Conservation (phyloP, 2,888 invertebrate species). For the Baronia brevicornis region DNA sequence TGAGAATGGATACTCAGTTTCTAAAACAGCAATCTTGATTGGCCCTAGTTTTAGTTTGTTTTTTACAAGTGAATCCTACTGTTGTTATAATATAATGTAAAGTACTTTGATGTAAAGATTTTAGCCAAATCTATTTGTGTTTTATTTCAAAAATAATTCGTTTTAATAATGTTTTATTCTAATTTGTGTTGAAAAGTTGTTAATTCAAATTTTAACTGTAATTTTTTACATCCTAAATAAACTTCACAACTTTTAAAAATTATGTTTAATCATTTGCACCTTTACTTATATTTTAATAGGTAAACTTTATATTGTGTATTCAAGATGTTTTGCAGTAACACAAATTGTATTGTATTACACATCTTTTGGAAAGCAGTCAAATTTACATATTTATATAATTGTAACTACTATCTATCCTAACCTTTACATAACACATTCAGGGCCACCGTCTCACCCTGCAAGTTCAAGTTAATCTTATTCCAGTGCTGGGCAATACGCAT, state of each 20-base stretch:
- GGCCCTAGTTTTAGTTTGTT: too few relatives aligned
- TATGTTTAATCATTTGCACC: conserved; percentile 18
- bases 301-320: conserved; percentile 4
- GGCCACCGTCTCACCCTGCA: too few relatives aligned
- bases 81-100: conserved; percentile 49
- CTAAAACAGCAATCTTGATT: too few relatives aligned
- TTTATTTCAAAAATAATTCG: conserved; percentile 64
- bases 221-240: conserved; percentile 57
- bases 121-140: conserved; percentile 71
- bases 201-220: conserved; percentile 49
- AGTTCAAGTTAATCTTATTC: too few relatives aligned
- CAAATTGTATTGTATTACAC: too few relatives aligned
- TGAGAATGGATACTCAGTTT: too few relatives aligned
- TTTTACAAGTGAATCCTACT: conserved; percentile 40
- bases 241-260: conserved; percentile 72
- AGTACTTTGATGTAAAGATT: conserved; percentile 51
- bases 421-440: too few relatives aligned
- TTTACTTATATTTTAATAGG: conserved; percentile 10
- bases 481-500: too few relatives aligned
- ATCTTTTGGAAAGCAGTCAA: too few relatives aligned
- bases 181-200: conserved; percentile 70
- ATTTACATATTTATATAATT: too few relatives aligned
- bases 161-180: conserved; percentile 68
- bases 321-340: too few relatives aligned
- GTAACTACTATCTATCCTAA: too few relatives aligned